Conservation (phyloP, 2,113 vertebrate genomes). For the Ondatra zibethicus region DNA sequence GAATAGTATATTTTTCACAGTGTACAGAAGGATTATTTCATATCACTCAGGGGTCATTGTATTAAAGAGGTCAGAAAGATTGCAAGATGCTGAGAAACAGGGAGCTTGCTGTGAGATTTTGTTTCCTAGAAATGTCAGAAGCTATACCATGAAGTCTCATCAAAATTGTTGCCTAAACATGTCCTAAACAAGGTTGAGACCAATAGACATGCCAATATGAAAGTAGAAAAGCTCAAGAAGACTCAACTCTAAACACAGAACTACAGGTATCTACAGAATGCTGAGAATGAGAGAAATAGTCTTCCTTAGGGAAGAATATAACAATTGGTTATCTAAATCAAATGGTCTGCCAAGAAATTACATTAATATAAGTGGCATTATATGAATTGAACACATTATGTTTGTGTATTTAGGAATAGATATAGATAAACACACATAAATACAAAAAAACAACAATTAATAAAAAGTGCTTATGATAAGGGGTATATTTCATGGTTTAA, state of each 20-base stretch:
- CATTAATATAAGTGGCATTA: not conserved
- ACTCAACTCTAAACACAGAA: not conserved
- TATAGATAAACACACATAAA: not conserved
- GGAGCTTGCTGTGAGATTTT: not conserved
- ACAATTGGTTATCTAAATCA: not conserved
- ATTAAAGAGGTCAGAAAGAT: not conserved
- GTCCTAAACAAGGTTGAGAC: not conserved
- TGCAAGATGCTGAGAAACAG: not conserved
- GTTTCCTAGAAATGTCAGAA: not conserved
- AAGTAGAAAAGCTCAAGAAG: not conserved
- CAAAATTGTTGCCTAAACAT: not conserved
- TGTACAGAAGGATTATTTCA: no score
- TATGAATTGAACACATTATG: not conserved
- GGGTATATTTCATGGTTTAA: not conserved
- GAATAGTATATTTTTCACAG: no score
- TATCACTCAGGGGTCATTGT: not conserved
- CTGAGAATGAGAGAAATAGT: not conserved
- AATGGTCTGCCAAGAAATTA: not conserved
- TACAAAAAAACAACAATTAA: not conserved
- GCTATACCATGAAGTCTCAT: not conserved
- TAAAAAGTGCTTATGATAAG: not conserved
- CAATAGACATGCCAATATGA: no score
- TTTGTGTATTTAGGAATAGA: not conserved
- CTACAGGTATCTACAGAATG: not conserved
- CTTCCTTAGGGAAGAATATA: not conserved